Conservation (phyloP, 2,113 vertebrate genomes). For the Stegostoma tigrinum region DNA sequence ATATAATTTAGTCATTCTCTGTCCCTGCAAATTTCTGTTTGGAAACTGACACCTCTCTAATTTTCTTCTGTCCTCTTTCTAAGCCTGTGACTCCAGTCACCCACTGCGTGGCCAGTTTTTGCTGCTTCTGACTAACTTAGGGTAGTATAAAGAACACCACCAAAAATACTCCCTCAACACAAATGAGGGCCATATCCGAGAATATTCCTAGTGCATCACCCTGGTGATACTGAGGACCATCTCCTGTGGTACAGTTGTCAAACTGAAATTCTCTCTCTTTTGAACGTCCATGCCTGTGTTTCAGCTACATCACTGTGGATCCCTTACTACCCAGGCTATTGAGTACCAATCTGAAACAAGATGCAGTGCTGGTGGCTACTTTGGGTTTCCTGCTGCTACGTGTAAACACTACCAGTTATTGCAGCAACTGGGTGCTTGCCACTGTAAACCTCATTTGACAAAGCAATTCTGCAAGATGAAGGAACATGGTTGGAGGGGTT, state of each 20-base stretch:
- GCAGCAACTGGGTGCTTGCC: background rate
- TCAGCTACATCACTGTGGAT: background rate
- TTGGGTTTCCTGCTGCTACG: background rate
- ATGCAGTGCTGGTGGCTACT: background rate
- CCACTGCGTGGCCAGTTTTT: background rate
- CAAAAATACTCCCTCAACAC: background rate
- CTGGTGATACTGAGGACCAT: background rate
- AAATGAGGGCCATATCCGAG: background rate
- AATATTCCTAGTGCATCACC: background rate
- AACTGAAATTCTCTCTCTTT: background rate
- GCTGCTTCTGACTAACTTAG: background rate
- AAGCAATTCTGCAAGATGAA: background rate
- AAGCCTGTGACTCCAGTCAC: background rate
- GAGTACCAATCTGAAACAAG: background rate
- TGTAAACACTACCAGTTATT: background rate
- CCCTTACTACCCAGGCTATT: background rate
- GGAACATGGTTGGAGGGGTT: too few relatives aligned
- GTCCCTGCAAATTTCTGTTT: background rate
- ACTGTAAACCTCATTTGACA: background rate
- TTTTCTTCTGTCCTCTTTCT: background rate
- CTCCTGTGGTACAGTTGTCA: background rate
- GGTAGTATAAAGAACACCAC: background rate
- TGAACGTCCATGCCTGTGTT: background rate
- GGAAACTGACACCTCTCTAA: background rate
- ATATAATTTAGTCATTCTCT: too few relatives aligned